These are phyloP conservation scores for Sus scrofa DNA, from an alignment of 2,113 vertebrate species.

Conservation along the genomic window DNA sequence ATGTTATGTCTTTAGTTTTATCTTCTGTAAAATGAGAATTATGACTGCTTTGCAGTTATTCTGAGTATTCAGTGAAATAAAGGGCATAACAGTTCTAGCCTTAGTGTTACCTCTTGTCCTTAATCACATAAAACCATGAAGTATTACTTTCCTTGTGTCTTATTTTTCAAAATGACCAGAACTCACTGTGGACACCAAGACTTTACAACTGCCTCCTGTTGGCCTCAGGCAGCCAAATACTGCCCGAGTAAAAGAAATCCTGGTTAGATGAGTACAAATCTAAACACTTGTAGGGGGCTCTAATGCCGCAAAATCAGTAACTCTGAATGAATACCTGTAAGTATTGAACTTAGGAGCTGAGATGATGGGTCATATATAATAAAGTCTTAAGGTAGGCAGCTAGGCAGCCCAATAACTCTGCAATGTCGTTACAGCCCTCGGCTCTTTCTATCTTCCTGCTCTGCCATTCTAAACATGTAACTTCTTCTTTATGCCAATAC, in stretches of 20 bases:
- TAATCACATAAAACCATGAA: conserved; percentile 26
- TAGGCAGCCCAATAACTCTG: not conserved
- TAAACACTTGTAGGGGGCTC: not conserved
- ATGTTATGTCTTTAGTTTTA: conserved; percentile 16
- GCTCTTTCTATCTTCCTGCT: not conserved
- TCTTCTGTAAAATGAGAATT: conserved; percentile 26
- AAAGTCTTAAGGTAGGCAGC: not conserved
- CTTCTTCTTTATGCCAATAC: not conserved
- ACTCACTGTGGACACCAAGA: conserved; percentile 49
- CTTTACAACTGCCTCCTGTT: not conserved
- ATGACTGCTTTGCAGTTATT: conserved; percentile 41
- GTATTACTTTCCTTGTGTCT: conserved; percentile 9
- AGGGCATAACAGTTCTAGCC: not conserved
- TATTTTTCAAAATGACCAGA: conserved; percentile 46
- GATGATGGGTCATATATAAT: not conserved
- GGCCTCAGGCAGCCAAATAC: not conserved
- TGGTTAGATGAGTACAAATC: conserved; percentile 18
- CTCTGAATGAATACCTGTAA: not conserved
- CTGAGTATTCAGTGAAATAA: conserved; percentile 41
- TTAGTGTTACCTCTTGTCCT: conserved; percentile 15
- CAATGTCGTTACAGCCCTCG: not conserved
- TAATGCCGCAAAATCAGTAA: conserved; percentile 19
- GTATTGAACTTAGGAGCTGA: not conserved
- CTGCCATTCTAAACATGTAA: not conserved
- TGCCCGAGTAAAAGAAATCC: conserved; percentile 14